Evolutionary conservation across 2,888 invertebrate species (phyloP).

Genomic region (Drosophila lacicola): DNA sequence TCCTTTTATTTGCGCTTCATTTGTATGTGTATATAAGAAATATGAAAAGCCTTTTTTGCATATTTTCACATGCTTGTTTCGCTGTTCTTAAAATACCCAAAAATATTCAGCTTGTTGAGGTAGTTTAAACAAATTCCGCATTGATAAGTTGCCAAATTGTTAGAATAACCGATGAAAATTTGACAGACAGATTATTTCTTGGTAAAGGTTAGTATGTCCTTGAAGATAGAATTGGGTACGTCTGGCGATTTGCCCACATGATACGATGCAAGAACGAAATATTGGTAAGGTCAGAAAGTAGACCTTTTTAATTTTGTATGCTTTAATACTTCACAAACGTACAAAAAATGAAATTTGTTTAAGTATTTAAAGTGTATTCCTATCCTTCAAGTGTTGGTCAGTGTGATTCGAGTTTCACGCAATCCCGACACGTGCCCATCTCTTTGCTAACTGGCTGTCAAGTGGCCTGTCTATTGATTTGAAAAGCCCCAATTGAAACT

Average conservation of each 20-base stretch:
- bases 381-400: too few relatives aligned
- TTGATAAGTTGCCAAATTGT: slow-evolving; percentile 34
- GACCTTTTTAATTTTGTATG: too few relatives aligned
- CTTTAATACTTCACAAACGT: too few relatives aligned
- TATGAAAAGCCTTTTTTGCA: slow-evolving; percentile 29
- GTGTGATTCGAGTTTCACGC: too few relatives aligned
- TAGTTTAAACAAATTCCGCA: slow-evolving; percentile 29
- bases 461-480: slow-evolving; percentile 2
- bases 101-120: slow-evolving; percentile 34
- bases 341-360: too few relatives aligned
- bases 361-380: too few relatives aligned
- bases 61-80: slow-evolving; percentile 39
- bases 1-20: slow-evolving; percentile 19
- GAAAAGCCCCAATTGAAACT: slow-evolving; percentile 20
- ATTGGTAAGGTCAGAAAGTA: too few relatives aligned
- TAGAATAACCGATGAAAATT: slow-evolving; percentile 35
- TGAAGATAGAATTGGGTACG: neutral
- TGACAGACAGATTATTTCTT: slow-evolving; percentile 15
- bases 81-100: slow-evolving; percentile 13
- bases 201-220: neutral
- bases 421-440: too few relatives aligned
- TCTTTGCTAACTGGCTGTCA: neutral
- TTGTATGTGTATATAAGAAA: slow-evolving; percentile 29
- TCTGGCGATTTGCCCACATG: neutral
- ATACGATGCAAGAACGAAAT: too few relatives aligned